Evolutionary conservation across 64 coral and sea anemone genomes (phyloP).

Genomic region (Astreopora myriophthalma): DNA sequence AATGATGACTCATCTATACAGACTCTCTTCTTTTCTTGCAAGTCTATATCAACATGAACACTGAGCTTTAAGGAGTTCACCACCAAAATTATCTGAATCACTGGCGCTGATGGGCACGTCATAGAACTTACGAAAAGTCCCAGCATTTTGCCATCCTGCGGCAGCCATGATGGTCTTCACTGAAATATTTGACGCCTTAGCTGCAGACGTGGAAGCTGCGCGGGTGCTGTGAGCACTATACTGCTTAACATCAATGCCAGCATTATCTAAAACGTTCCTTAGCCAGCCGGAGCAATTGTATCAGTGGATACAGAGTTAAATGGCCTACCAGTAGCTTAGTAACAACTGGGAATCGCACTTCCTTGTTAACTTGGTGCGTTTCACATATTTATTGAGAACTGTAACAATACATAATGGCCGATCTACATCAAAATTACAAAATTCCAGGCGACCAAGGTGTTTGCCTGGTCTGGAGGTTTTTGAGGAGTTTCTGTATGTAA

Average conservation of each 20-base stretch:
- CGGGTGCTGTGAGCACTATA: not conserved
- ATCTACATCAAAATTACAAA: conserved; percentile 39
- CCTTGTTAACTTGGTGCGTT: not conserved
- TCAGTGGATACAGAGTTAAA: not conserved
- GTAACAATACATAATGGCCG: conserved; percentile 43
- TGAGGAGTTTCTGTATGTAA: no score
- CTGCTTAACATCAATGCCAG: not conserved
- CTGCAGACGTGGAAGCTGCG: no score
- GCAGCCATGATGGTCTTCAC: not conserved
- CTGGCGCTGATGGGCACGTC: no score
- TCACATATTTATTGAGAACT: conserved; percentile 10
- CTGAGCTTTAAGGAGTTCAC: not conserved
- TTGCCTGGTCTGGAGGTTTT: conserved; percentile 72
- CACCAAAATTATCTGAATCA: no score
- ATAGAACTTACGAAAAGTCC: no score
- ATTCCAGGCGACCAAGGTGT: conserved; percentile 35
- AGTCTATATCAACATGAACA: not conserved
- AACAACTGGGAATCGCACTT: not conserved
- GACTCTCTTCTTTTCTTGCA: no score
- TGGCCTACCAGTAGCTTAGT: conserved; percentile 5
- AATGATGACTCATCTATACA: not conserved
- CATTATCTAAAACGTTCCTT: not conserved
- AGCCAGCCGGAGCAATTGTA: conserved; percentile 27
- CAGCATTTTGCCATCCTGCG: no score
- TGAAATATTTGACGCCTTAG: not conserved